These are phyloP conservation scores for Conus canariensis DNA, from an alignment of 2,888 invertebrate genomes.

Conservation along the genomic window DNA sequence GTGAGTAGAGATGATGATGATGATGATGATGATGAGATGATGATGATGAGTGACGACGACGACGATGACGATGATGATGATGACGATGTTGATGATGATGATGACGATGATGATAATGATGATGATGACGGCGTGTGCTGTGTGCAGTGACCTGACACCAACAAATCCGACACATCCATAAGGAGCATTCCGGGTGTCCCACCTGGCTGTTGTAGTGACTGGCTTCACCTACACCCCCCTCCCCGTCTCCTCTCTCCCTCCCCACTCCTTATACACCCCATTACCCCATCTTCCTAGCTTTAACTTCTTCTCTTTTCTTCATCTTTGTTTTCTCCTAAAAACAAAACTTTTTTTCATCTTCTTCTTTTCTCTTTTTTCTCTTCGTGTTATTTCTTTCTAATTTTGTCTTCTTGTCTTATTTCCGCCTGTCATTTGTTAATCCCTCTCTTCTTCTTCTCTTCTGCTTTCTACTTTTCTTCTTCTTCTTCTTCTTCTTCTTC, in stretches of 20 bases:
- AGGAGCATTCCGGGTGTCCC: conserved; percentile 57
- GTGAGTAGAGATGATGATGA: background rate
- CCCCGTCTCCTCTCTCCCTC: background rate
- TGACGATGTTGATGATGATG: conserved; percentile 1
- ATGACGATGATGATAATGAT: conserved; percentile 23
- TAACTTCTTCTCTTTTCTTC: too few relatives aligned
- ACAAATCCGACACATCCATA: conserved; percentile 57
- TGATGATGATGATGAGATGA: background rate
- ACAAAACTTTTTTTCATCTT: too few relatives aligned
- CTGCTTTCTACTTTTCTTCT: too few relatives aligned
- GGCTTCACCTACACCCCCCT: background rate
- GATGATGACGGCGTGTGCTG: background rate
- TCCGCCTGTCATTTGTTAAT: too few relatives aligned
- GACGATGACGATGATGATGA: background rate
- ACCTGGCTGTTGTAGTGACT: conserved; percentile 60
- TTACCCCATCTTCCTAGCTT: too few relatives aligned
- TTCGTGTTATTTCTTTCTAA: too few relatives aligned
- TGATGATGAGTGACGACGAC: background rate
- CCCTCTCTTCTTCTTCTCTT: background rate
- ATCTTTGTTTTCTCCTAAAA: too few relatives aligned
- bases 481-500: background rate
- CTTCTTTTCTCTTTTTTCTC: too few relatives aligned
- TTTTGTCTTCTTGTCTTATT: too few relatives aligned
- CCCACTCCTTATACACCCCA: too few relatives aligned
- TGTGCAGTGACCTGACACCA: conserved; percentile 62